Percentiles rank a stretch among this genome's conserved stretches.
These are phyloP conservation scores for Struthidea cinerea DNA, from an alignment of 2,113 vertebrate genomes.

Conservation along the genomic window DNA sequence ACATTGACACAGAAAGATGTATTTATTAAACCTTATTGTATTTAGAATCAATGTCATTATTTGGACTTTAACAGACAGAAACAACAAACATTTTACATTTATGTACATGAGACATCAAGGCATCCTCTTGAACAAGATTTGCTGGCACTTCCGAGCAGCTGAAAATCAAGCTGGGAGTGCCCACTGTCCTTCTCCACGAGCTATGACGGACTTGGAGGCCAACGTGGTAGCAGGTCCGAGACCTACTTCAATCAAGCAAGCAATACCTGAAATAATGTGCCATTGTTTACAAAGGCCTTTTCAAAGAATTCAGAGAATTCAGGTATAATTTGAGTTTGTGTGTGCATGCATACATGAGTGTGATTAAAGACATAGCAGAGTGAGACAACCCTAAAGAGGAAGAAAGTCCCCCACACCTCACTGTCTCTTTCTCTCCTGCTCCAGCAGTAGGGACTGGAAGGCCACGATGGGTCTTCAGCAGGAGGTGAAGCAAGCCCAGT, in stretches of 20 bases:
- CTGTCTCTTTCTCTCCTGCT: background rate
- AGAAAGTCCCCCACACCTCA: rapidly evolving
- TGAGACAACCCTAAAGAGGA: background rate
- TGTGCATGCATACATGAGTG: rapidly evolving
- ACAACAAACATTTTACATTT: background rate
- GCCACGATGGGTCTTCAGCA: background rate
- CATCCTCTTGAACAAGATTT: background rate
- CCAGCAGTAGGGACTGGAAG: background rate
- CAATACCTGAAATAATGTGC: background rate
- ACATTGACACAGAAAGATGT: background rate
- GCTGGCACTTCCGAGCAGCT: background rate
- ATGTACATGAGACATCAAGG: background rate
- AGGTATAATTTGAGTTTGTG: background rate
- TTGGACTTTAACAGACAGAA: background rate
- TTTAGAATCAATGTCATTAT: background rate
- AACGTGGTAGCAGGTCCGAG: rapidly evolving
- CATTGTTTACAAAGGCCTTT: background rate
- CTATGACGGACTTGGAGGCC: background rate
- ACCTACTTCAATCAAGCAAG: background rate
- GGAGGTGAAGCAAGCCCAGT: background rate
- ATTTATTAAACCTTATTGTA: background rate
- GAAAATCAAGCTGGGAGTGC: background rate
- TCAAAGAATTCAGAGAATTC: background rate
- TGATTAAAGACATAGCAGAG: background rate
- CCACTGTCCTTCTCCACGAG: background rate